A percentile compares a stretch with the other conserved stretches of the same genome.
Conservation (phyloP, 2,888 invertebrate species). For the Tyria jacobaeae region DNA sequence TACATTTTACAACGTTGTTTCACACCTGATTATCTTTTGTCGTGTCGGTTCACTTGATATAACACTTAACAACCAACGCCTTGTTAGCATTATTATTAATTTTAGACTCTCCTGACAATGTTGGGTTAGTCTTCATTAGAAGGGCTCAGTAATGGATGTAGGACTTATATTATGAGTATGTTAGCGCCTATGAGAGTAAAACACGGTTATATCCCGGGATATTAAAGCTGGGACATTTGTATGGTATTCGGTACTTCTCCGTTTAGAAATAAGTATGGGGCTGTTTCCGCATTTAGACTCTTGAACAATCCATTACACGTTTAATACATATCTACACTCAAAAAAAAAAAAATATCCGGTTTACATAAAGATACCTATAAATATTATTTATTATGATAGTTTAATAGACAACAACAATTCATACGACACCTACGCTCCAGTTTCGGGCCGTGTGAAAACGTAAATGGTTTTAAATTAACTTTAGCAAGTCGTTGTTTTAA, state of each 20-base stretch:
- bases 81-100: constrained; percentile 54
- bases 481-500: too few species aligned
- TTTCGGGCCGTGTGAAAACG: too few species aligned
- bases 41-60: constrained; percentile 58
- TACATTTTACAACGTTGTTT: constrained; percentile 53
- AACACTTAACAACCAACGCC: constrained; percentile 52
- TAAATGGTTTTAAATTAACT: too few species aligned
- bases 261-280: background rate
- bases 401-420: too few species aligned
- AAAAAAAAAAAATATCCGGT: too few species aligned
- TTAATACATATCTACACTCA: too few species aligned
- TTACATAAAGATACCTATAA: too few species aligned
- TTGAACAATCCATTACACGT: too few species aligned
- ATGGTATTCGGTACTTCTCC: background rate
- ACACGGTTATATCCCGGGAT: constrained; percentile 22
- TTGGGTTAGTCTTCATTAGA: constrained; percentile 47
- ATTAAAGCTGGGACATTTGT: constrained; percentile 10
- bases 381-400: too few species aligned
- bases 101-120: constrained; percentile 48
- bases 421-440: too few species aligned
- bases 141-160: constrained; percentile 42
- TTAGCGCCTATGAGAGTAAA: constrained; percentile 31
- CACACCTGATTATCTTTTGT: constrained; percentile 62
- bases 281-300: too few species aligned
- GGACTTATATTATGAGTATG: constrained; percentile 39